Base-by-base conservation (phyloP, 35 echinoderm and acorn worm genomes). In the Apostichopus parvimensis region DNA sequence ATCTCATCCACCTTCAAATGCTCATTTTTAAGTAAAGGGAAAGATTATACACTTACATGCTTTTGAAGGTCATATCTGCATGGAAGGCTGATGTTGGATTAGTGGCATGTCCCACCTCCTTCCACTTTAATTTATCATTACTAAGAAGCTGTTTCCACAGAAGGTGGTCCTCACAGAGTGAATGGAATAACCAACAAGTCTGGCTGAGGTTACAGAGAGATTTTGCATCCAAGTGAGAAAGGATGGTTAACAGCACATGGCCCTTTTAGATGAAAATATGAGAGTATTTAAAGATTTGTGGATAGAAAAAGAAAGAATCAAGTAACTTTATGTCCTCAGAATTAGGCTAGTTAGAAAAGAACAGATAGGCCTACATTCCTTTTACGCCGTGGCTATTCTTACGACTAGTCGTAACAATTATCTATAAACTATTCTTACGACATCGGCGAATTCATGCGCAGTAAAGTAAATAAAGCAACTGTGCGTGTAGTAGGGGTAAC, bases 101-200 rank as follows among this genome's bases (percentile, higher is more conserved):
- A 81, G 92, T 93, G 0, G 90, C 78, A 79, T 98, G 90, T 87
- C 94, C 88, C 34, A 98, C 91, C 55, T 94, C 92, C 2, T 75
- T 83, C 96, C 96, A 98, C 73, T 84, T 87, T 18, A 94, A 57
- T 91, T 94, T 95, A 77, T 98, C 96, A 25, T 87, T 98, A 15
- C 93, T 79, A 2, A 98, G 87, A 17, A 95, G 83, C 28, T 84
- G 64, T 28, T 91, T 91, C 96, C 96, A 98, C 1, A 98, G 93
- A 12, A 95, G 77, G 76, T 94, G 92, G 70, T 98, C 96, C 71
- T 54, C 80, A 77, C 94, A 95, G 9, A 98, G 91, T 66, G 87
- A 92, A 72, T 94, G 73, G 20, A 93, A 98, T 13, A 92, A 70
- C 6, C 70, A 57, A 77, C 93, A 94, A 4, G 92, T 94, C 1